A percentile compares a stretch with the other conserved stretches of the same genome.
Evolutionary conservation across 2,797 vertebrate genomes (phyloP).

Genomic region (Pitangus sulphuratus): DNA sequence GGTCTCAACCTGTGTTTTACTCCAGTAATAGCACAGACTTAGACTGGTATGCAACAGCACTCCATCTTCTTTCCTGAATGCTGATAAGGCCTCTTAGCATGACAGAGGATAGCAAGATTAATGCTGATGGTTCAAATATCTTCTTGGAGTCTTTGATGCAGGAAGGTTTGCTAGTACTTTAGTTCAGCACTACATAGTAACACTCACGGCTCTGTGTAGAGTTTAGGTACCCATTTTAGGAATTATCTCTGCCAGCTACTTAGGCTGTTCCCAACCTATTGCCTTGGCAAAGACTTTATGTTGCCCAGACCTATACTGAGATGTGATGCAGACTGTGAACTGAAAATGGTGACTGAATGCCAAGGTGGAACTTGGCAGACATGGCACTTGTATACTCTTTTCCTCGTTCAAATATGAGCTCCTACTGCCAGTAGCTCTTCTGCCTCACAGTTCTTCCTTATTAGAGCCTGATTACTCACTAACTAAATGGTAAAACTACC

Average conservation of each 20-base stretch:
- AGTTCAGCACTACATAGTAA: neutral
- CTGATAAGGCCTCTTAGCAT: neutral
- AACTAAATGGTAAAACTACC: neutral
- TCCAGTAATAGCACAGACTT: neutral
- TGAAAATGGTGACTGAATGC: neutral
- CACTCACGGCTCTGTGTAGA: neutral
- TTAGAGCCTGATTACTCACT: neutral
- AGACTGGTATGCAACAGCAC: neutral
- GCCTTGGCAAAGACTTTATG: neutral
- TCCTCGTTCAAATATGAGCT: neutral
- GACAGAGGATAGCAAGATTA: neutral
- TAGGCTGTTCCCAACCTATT: neutral
- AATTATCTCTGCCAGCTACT: neutral
- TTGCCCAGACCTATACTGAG: neutral
- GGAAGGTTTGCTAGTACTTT: neutral
- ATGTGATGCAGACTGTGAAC: neutral
- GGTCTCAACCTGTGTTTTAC: neutral
- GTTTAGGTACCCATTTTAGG: neutral
- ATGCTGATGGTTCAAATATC: neutral
- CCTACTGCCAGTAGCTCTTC: neutral
- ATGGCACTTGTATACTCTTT: neutral
- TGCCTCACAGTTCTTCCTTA: neutral
- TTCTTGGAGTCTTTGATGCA: neutral
- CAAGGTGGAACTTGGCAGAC: neutral
- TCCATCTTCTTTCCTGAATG: neutral